phyloP scores from a whole-genome alignment of 2,888 invertebrate genomes.

The Esperia sulphurella region DNA sequence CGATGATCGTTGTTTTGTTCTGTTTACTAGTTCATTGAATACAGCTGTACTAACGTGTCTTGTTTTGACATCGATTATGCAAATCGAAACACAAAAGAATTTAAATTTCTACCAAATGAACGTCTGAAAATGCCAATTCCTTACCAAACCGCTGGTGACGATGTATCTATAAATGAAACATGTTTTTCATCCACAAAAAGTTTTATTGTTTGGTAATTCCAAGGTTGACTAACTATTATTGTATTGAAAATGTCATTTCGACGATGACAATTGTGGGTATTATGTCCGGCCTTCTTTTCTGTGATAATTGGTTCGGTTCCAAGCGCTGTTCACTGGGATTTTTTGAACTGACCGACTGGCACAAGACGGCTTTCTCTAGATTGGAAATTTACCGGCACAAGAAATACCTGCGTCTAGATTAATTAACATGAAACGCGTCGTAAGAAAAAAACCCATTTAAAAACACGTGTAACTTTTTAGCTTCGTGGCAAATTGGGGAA shows the following conservation, averaged over 20 bases:
- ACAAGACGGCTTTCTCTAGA: too few species aligned
- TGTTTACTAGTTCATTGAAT: conserved; percentile 29
- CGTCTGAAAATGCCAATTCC: conserved; percentile 28
- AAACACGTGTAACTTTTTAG: too few species aligned
- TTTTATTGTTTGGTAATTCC: conserved; percentile 5
- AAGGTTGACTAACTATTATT: background rate
- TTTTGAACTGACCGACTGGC: too few species aligned
- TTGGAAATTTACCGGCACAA: too few species aligned
- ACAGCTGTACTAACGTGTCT: conserved; percentile 41
- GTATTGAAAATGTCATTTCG: background rate
- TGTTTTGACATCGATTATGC: conserved; percentile 36
- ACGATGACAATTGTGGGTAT: too few species aligned
- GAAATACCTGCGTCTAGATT: too few species aligned
- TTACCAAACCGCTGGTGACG: conserved; percentile 11
- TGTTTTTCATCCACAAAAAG: conserved; percentile 24
- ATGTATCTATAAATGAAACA: conserved; percentile 26
- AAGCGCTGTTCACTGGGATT: too few species aligned
- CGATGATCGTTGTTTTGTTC: conserved; percentile 41
- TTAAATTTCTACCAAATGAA: conserved; percentile 27
- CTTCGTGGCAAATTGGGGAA: too few species aligned
- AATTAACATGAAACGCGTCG: too few species aligned
- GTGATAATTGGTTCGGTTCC: too few species aligned
- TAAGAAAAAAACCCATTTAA: too few species aligned
- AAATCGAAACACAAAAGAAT: conserved; percentile 45
- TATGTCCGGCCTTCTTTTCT: too few species aligned